These are phyloP conservation scores for Plotosus lineatus DNA, from an alignment of 2,113 vertebrate genomes.

Conservation along the genomic window DNA sequence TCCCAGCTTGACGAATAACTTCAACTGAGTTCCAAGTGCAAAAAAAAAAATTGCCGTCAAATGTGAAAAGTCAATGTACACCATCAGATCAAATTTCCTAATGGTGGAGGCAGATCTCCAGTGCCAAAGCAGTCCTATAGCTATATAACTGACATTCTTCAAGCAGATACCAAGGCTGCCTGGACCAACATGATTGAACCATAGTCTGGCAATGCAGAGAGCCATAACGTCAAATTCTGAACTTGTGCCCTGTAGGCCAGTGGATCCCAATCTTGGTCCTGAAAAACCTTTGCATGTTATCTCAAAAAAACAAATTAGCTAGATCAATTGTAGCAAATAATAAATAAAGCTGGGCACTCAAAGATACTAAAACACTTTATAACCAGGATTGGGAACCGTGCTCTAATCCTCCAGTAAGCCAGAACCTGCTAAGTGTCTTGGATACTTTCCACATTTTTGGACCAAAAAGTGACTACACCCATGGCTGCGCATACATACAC, in stretches of 20 bases:
- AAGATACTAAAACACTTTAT: neutral
- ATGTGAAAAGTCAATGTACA: neutral
- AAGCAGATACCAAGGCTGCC: neutral
- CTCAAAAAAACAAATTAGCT: neutral
- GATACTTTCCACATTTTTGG: neutral
- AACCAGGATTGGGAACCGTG: neutral
- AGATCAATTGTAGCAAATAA: neutral
- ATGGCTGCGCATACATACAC: neutral
- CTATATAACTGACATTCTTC: neutral
- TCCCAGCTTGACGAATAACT: neutral
- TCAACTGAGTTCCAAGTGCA: neutral
- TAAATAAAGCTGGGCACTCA: neutral
- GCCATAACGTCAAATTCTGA: neutral
- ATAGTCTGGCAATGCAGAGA: neutral
- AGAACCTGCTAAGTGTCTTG: slow-evolving; percentile 7
- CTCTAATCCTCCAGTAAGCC: neutral
- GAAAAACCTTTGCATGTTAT: neutral
- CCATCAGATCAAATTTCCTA: neutral
- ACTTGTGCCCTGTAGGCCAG: neutral
- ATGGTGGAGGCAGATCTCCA: neutral
- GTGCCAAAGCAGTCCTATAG: neutral
- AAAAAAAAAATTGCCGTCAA: neutral
- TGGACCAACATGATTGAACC: neutral
- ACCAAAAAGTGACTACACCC: slow-evolving; percentile 27
- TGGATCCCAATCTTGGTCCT: neutral